Base-by-base conservation (phyloP, 64 coral and sea anemone genomes). In the Montipora capricornis region DNA sequence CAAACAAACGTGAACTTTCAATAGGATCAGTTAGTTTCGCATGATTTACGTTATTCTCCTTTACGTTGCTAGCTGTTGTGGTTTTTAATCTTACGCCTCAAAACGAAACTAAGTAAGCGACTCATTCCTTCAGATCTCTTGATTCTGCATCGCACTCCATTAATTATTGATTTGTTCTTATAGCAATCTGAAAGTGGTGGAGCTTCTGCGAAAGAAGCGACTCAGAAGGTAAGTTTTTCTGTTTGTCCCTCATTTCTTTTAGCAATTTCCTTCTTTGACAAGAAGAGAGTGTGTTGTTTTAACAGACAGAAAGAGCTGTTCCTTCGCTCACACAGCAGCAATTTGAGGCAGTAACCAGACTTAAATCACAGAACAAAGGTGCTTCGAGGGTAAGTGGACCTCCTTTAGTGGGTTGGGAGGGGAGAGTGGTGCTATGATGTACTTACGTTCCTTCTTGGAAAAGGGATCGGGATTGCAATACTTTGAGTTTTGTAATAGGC, bases 311-410 rank as follows among this genome's bases (percentile, higher is more conserved):
- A 6, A 95, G 85, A 84, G 53, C 60, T 20, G 45, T 71, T 57
- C 47, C 75, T 22, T 73, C 22, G 5, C 68, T 95, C 53, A 80
- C 75, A 5, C 37, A 53, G 45, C 82, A 95, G 46, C 89, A 95
- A 9, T 82, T 81, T 68, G 94, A 95, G 24, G 53, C 76, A 3
- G 68, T 95, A 14, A 68, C 44, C 5, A 76, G 90, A 15, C 84
- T 95, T 4, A 78, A 87, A 71, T 81, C 53, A 58, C 82, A 92
- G 69, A 81, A 61, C 78, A 91, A 80, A 89, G 90, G 89, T 20
- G 90, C 90, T 83, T 95, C 94, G 10, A 70, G 94, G 90, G 94
- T 95, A 95, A 92, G 51, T 76, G 14, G 0, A 4, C 11, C 4
- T 64, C 61, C 14, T 64, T 64, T 64, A 16, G 4, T 64, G 61